phyloP scores from a whole-genome alignment of 2,797 vertebrate genomes.

The Emys orbicularis region DNA sequence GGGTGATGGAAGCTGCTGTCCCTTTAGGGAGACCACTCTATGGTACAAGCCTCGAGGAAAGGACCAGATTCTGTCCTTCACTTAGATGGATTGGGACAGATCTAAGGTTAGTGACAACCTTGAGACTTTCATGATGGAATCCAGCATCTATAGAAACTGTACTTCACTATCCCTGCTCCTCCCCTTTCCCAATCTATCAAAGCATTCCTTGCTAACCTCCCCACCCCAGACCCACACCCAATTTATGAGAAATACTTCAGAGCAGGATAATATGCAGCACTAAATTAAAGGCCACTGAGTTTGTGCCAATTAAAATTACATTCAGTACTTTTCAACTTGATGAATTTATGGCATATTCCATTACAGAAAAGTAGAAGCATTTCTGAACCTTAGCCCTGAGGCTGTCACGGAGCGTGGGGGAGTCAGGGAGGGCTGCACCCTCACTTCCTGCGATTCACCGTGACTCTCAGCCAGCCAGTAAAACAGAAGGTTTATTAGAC shows the following conservation, averaged over 20 bases:
- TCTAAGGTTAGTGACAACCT: not conserved
- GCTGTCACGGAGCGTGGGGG: not conserved
- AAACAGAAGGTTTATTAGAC: too few relatives aligned
- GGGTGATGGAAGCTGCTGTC: too few relatives aligned
- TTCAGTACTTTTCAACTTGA: not conserved
- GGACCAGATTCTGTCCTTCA: not conserved
- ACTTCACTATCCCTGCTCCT: not conserved
- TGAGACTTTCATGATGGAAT: not conserved
- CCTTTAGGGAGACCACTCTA: too few relatives aligned
- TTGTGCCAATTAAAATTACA: not conserved
- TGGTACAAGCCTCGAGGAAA: too few relatives aligned
- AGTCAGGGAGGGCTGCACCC: too few relatives aligned
- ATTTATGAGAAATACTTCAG: not conserved
- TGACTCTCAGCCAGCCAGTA: too few relatives aligned
- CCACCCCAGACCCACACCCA: not conserved
- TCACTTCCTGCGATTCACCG: too few relatives aligned
- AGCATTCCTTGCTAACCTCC: not conserved
- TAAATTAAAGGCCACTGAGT: not conserved
- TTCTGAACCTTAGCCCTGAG: not conserved
- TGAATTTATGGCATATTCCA: slow-evolving; percentile 3
- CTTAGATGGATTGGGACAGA: not conserved
- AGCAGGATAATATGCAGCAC: not conserved
- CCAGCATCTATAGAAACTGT: not conserved
- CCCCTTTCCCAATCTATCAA: not conserved
- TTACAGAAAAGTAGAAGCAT: not conserved